phyloP scores from a whole-genome alignment of 1,140 invertebrate species.

The Proales similis region DNA sequence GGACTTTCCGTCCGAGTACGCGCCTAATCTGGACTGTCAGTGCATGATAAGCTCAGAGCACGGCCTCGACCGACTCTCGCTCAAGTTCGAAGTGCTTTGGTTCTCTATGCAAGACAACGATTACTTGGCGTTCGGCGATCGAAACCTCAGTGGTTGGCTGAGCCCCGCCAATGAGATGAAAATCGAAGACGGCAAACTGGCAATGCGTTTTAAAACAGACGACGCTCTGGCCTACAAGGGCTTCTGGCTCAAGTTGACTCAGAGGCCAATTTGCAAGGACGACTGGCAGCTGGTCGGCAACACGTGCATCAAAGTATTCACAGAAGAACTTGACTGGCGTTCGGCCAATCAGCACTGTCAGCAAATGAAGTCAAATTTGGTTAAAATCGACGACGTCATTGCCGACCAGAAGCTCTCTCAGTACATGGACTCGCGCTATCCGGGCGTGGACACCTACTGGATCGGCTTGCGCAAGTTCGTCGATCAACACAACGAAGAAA shows the following conservation, averaged over 20 bases:
- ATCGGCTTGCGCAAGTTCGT: conserved; percentile 28
- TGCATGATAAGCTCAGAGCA: neutral
- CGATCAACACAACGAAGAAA: conserved; percentile 34
- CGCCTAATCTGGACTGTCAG: conserved; percentile 2
- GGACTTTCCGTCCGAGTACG: conserved; percentile 33
- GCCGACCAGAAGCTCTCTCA: conserved; percentile 10
- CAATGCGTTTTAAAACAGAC: conserved; percentile 16
- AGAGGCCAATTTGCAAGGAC: conserved; percentile 13
- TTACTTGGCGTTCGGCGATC: neutral
- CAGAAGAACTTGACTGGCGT: conserved; percentile 8
- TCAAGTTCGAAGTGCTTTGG: conserved; percentile 4
- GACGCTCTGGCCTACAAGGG: conserved; percentile 24
- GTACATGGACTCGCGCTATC: conserved; percentile 22
- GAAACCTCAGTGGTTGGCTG: conserved; percentile 14
- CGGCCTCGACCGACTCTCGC: neutral
- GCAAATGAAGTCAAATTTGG: conserved; percentile 25
- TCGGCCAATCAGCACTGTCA: conserved; percentile 24
- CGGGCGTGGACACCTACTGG: conserved; percentile 19
- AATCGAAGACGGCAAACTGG: neutral
- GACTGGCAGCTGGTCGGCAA: conserved; percentile 30
- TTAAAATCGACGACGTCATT: conserved; percentile 24
- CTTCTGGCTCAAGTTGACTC: conserved; percentile 17
- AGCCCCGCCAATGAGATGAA: conserved; percentile 21
- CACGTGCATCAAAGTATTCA: conserved; percentile 31
- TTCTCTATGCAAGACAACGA: conserved; percentile 36